Percentiles rank a stretch among this genome's conserved stretches.
Conservation (phyloP, 2,113 vertebrate genomes). For the Pterophyllum scalare region DNA sequence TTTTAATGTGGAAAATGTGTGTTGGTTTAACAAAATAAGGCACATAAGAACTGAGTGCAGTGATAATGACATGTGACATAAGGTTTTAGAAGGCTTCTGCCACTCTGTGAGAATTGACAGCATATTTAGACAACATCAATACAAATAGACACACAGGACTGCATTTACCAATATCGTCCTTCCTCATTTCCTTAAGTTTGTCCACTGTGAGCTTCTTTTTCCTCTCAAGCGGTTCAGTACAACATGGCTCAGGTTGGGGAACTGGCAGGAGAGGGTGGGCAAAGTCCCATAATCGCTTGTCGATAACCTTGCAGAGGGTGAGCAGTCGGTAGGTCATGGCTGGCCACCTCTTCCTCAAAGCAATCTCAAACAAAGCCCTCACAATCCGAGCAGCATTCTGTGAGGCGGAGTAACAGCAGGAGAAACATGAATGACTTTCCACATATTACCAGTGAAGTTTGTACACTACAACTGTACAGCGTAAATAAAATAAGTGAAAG, state of each 20-base stretch:
- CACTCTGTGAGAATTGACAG: neutral
- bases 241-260: slow-evolving; percentile 85
- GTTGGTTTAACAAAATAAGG: neutral
- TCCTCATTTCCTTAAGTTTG: slow-evolving; percentile 97
- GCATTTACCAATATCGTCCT: slow-evolving; percentile 96
- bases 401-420: neutral
- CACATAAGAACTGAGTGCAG: neutral
- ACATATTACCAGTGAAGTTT: neutral
- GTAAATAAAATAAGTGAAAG: neutral
- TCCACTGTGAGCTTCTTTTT: slow-evolving; percentile 94
- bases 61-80: neutral
- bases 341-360: slow-evolving; percentile 96
- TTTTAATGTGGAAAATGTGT: neutral
- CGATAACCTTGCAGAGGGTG: slow-evolving; percentile 95
- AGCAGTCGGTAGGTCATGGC: slow-evolving; percentile 95
- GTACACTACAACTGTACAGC: neutral
- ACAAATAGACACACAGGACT: neutral
- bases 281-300: slow-evolving; percentile 96
- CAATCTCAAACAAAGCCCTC: slow-evolving; percentile 95
- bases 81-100: neutral
- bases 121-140: neutral
- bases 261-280: slow-evolving; percentile 94
- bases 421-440: neutral
- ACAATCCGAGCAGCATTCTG: slow-evolving; percentile 97
- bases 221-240: slow-evolving; percentile 91